Base-by-base conservation (phyloP, 2,797 vertebrate genomes). In the Semaprochilodus insignis region DNA sequence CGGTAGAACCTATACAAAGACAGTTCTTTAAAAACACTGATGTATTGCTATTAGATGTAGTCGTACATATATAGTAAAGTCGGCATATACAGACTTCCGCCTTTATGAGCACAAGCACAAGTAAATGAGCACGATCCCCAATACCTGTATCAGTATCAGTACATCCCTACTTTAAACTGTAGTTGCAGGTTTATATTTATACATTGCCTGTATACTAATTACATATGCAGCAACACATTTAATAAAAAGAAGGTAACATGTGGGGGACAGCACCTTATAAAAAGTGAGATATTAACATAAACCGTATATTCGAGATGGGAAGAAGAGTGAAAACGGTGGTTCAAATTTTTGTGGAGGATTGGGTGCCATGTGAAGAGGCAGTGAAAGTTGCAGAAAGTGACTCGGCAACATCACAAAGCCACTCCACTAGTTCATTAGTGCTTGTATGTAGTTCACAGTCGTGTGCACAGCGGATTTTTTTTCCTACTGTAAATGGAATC, bases 381-480 rank as follows among this genome's bases (percentile, higher is more conserved):
- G 31, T 48, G 21, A 13, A 52, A 36, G n/a, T 23, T 62, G 13
- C 81, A 70, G 54, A 62, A 66, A 44, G 1, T 76, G 80, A 71
- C 63, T 82, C 40, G 16, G 63, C 80, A 81, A 40, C 48, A 16
- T 25, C 15, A 15, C 31, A 7, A 60, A 27, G 25, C 51, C 19
- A 34, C 67, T 6, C 48, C 52, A 52, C 16, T 78, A 59, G 31
- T 78, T 21, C 19, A 11, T 31, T 55, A 82, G 31, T 77, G 67
- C 81, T 72, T 70, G 67, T 83, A 31, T 72, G 48, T 6, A 67
- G 27, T 74, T 60, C 55, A 79, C 27, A 79, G 78, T 67, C 40
- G 67, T 65, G 27, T 60, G 40, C 17, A 6, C 51, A 19, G 66
- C 17, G 19, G 57, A 74, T 82, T 79, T 79, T 52, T 77, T 78